Conservation (phyloP, 2,797 vertebrate species). For the Gobio occitaniae region DNA sequence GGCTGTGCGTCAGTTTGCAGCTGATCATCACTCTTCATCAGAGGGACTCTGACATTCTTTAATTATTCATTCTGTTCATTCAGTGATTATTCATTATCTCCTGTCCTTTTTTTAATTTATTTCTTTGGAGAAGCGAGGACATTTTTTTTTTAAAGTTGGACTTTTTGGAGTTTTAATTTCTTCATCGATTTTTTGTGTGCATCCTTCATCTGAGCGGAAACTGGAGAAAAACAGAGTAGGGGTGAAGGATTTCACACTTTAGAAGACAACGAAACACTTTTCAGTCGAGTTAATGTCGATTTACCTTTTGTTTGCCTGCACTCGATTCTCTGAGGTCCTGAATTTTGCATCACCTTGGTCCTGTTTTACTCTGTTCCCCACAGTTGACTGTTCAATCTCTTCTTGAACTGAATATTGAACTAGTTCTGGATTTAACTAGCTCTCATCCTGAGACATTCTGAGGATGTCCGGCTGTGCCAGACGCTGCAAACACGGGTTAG, state of each 20-base stretch:
- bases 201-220: slow-evolving; percentile 42
- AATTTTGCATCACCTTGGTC: not conserved
- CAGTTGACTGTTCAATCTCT: not conserved
- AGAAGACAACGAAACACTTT: slow-evolving; percentile 24
- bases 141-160: slow-evolving; percentile 61
- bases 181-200: not conserved
- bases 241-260: not conserved
- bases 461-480: slow-evolving; percentile 89
- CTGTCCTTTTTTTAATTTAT: slow-evolving; percentile 4
- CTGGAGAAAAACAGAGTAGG: not conserved
- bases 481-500: slow-evolving; percentile 87
- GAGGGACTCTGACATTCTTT: slow-evolving; percentile 53
- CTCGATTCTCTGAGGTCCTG: slow-evolving; percentile 8
- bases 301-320: slow-evolving; percentile 37
- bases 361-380: not conserved
- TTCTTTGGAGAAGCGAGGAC: slow-evolving; percentile 4
- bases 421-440: not conserved
- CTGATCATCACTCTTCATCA: slow-evolving; percentile 42
- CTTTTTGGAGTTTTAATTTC: slow-evolving; percentile 34
- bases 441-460: slow-evolving; percentile 54
- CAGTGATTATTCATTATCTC: not conserved
- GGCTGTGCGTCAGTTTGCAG: slow-evolving; percentile 14
- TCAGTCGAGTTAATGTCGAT: slow-evolving; percentile 54
- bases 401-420: not conserved
- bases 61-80: slow-evolving; percentile 2